phyloP scores from a whole-genome alignment of 1,140 invertebrate genomes.

The Pseudoatta argentina region DNA sequence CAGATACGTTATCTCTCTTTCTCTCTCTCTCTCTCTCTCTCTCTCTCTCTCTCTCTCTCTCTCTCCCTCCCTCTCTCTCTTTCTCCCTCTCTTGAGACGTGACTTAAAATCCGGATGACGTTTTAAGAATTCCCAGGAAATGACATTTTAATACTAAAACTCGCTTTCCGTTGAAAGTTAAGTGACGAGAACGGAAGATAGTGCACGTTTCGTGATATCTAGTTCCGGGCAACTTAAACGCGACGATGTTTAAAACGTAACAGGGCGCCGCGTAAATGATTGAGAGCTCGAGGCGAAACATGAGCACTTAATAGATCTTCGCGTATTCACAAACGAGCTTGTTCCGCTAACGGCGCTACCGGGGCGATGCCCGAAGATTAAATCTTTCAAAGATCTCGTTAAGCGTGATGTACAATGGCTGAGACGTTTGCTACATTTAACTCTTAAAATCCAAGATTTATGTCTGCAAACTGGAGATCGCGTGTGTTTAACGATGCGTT shows the following conservation, averaged over 20 bases:
- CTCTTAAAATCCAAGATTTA: slow-evolving; percentile 2
- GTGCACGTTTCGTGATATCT: slow-evolving; percentile 44
- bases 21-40: not conserved
- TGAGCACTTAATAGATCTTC: slow-evolving; percentile 57
- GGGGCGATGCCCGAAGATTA: slow-evolving; percentile 31
- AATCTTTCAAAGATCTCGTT: slow-evolving; percentile 52
- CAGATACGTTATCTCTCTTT: no score
- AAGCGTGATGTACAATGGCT: slow-evolving; percentile 34
- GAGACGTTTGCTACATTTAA: slow-evolving; percentile 32
- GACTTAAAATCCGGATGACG: slow-evolving; percentile 53
- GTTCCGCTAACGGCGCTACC: slow-evolving; percentile 31
- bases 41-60: not conserved
- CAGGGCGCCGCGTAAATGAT: slow-evolving; percentile 49
- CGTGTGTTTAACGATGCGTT: slow-evolving; percentile 38
- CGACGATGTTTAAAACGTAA: slow-evolving; percentile 51
- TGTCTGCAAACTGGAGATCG: not conserved
- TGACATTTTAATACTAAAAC: slow-evolving; percentile 50
- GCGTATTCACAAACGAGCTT: slow-evolving; percentile 59
- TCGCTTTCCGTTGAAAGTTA: slow-evolving; percentile 31
- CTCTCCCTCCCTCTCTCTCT: not conserved
- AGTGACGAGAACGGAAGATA: slow-evolving; percentile 26
- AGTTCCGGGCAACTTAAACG: slow-evolving; percentile 38
- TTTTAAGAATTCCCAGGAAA: slow-evolving; percentile 48
- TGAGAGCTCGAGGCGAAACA: slow-evolving; percentile 42
- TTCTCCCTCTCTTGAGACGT: not conserved